Evolutionary conservation across 2,888 invertebrate genomes (phyloP).

Genomic region (Eutolmus rufibarbis): DNA sequence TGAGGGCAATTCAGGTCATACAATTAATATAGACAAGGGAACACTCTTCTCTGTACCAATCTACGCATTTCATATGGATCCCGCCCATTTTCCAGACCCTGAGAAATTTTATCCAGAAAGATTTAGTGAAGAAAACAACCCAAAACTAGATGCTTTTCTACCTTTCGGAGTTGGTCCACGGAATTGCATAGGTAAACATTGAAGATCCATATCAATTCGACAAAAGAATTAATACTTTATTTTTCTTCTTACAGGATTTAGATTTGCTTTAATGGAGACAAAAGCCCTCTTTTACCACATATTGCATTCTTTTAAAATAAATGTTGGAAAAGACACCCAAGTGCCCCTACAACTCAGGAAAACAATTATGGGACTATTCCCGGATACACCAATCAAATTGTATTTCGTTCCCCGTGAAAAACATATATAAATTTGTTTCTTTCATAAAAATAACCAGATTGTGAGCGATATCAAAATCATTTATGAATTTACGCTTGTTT

Average conservation of each 20-base stretch:
- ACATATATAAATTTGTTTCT: neutral
- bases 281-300: slow-evolving; percentile 44
- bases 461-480: neutral
- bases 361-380: neutral
- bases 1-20: slow-evolving; percentile 51
- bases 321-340: slow-evolving; percentile 32
- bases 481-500: neutral
- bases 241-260: slow-evolving; percentile 28
- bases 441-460: neutral
- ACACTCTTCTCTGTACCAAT: slow-evolving; percentile 59
- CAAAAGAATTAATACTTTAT: neutral
- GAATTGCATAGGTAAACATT: slow-evolving; percentile 67
- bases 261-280: slow-evolving; percentile 46
- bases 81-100: slow-evolving; percentile 66
- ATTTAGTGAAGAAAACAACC: slow-evolving; percentile 67
- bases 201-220: neutral
- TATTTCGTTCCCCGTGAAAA: neutral
- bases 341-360: slow-evolving; percentile 41
- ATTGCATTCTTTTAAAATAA: slow-evolving; percentile 40
- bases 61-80: slow-evolving; percentile 65
- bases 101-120: slow-evolving; percentile 68
- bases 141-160: slow-evolving; percentile 63
- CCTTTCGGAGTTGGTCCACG: slow-evolving; percentile 70
- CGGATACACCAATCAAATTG: neutral
- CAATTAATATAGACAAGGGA: slow-evolving; percentile 55